Conservation (phyloP, 2,888 invertebrate species). For the Ypsolopha scabrella region DNA sequence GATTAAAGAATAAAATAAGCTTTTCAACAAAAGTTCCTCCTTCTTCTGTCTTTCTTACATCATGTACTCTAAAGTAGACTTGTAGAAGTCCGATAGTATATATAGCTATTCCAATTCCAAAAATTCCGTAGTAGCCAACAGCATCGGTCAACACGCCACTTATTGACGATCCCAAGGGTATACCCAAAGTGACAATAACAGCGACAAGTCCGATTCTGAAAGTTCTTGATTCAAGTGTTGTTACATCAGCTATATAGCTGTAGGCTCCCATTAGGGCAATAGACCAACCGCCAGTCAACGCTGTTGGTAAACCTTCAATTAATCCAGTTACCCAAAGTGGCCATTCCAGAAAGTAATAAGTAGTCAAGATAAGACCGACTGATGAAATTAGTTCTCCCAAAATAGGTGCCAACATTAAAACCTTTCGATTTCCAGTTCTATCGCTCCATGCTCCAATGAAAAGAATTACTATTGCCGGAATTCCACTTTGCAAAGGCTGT, state of each 20-base stretch:
- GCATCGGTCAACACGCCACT: conserved; percentile 61
- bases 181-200: conserved; percentile 57
- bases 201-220: conserved; percentile 72
- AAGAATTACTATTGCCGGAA: conserved; percentile 68
- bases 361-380: conserved; percentile 59
- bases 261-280: conserved; percentile 69
- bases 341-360: conserved; percentile 68
- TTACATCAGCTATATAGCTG: conserved; percentile 72
- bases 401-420: conserved; percentile 67
- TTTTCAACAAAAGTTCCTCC: conserved; percentile 31
- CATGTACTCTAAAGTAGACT: conserved; percentile 41
- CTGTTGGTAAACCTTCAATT: conserved; percentile 65
- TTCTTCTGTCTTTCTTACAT: conserved; percentile 31
- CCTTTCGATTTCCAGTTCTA: conserved; percentile 67
- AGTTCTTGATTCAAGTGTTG: conserved; percentile 69
- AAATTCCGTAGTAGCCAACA: conserved; percentile 57
- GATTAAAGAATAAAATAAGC: conserved; percentile 39
- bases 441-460: conserved; percentile 75
- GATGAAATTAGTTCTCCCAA: conserved; percentile 65
- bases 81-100: conserved; percentile 44
- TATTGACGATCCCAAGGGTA: conserved; percentile 60
- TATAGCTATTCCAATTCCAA: conserved; percentile 34
- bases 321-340: conserved; percentile 64
- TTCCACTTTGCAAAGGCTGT: conserved; percentile 60
- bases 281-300: conserved; percentile 70